phyloP scores from a whole-genome alignment of 2,113 vertebrate genomes.

The Aramus guarauna region DNA sequence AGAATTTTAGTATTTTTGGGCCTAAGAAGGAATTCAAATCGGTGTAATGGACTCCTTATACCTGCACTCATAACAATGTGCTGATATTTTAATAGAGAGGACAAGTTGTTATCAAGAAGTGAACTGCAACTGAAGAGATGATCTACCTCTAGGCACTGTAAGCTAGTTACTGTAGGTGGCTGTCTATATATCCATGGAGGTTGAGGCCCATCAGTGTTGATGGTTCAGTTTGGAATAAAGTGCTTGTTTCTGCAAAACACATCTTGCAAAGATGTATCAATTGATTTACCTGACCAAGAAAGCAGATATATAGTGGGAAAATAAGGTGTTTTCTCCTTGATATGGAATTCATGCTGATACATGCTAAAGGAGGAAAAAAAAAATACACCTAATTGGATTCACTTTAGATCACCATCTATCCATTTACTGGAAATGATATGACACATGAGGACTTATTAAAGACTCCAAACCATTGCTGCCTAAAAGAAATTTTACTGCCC shows the following conservation, averaged over 20 bases:
- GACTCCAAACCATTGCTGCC: not conserved
- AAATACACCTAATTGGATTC: not conserved
- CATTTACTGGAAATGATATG: not conserved
- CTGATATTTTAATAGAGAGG: not conserved
- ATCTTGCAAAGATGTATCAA: not conserved
- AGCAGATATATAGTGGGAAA: not conserved
- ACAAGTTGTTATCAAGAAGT: not conserved
- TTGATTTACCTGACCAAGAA: not conserved
- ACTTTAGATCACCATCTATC: not conserved
- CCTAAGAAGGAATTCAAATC: not conserved
- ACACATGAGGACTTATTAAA: not conserved
- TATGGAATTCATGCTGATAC: not conserved
- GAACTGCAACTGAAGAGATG: not conserved
- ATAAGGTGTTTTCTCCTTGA: not conserved
- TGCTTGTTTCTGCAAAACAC: not conserved
- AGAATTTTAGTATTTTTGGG: not conserved
- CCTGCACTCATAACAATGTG: fast-evolving
- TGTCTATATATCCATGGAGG: not conserved
- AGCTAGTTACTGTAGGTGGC: not conserved
- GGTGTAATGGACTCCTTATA: not conserved
- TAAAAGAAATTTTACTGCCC: not conserved
- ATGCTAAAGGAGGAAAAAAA: not conserved
- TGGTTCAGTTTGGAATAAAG: not conserved
- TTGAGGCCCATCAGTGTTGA: not conserved
- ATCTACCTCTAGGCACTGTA: not conserved